Percentiles rank a stretch among this genome's conserved stretches.
Conservation (phyloP, 2,888 invertebrate genomes). For the Cotesia congregata region DNA sequence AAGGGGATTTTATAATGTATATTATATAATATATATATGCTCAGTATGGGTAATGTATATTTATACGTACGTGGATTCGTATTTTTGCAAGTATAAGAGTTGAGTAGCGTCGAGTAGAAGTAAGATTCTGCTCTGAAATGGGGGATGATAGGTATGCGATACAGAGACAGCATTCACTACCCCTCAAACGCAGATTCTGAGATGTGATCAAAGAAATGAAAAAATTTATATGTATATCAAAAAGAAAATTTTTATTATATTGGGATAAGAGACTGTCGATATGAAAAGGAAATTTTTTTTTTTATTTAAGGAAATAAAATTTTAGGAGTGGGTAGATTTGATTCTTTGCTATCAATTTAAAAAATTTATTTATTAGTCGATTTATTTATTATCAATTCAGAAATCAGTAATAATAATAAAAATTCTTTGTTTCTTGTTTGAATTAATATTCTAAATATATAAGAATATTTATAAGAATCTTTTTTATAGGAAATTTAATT, state of each 20-base stretch:
- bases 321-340: not conserved
- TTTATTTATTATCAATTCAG: too few species aligned
- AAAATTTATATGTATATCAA: constrained; percentile 36
- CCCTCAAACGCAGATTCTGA: constrained; percentile 54
- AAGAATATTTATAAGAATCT: too few species aligned
- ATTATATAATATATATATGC: constrained; percentile 52
- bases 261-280: not conserved
- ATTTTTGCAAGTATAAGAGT: not conserved
- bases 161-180: constrained; percentile 49
- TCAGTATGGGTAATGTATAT: not conserved
- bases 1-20: constrained; percentile 68
- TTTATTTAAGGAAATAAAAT: not conserved
- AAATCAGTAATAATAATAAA: too few species aligned
- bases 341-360: not conserved
- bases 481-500: too few species aligned
- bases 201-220: constrained; percentile 55
- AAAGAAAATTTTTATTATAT: constrained; percentile 4
- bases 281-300: not conserved
- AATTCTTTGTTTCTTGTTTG: too few species aligned
- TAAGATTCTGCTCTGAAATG: not conserved
- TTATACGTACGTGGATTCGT: not conserved
- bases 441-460: too few species aligned
- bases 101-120: not conserved
- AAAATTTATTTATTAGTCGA: too few species aligned
- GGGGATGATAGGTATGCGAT: constrained; percentile 7